Percentiles rank a stretch among this genome's conserved stretches.
These are phyloP conservation scores for Calephelis nemesis DNA, from an alignment of 1,140 invertebrate species.

Conservation along the genomic window DNA sequence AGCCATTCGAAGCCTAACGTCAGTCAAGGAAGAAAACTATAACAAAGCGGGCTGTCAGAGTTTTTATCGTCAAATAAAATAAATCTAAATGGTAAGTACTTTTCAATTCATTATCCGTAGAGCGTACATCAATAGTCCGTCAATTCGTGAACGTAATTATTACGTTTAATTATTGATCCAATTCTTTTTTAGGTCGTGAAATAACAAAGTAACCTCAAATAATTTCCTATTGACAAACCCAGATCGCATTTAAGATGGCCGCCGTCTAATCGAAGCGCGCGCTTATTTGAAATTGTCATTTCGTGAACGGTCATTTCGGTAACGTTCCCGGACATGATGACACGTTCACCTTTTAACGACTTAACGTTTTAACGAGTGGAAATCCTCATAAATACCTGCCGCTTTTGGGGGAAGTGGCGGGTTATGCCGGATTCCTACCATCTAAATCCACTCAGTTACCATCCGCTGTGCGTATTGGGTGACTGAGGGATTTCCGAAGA, in stretches of 20 bases:
- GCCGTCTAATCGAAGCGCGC: constrained; percentile 22
- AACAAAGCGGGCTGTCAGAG: constrained; percentile 5
- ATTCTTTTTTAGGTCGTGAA: constrained; percentile 10
- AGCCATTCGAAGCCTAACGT: constrained; percentile 16
- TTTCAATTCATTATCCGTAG: constrained; percentile 20
- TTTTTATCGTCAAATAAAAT: constrained; percentile 23
- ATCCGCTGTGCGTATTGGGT: too few relatives aligned
- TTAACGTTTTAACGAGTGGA: too few relatives aligned
- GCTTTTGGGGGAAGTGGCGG: too few relatives aligned
- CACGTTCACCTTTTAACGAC: too few relatives aligned
- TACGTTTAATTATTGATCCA: constrained; percentile 20
- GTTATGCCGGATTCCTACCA: too few relatives aligned
- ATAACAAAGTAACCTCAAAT: constrained; percentile 24
- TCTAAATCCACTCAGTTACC: too few relatives aligned
- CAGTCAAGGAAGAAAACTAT: constrained; percentile 13
- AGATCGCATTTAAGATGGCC: constrained; percentile 19
- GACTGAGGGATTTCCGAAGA: too few relatives aligned
- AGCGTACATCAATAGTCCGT: constrained; percentile 24
- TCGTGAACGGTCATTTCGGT: constrained; percentile 24
- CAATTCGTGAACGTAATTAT: constrained; percentile 20
- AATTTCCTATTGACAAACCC: constrained; percentile 20
- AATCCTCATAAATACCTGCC: too few relatives aligned
- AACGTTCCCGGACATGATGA: constrained; percentile 20
- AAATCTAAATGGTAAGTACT: constrained; percentile 20
- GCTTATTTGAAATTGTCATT: constrained; percentile 24